These are phyloP conservation scores for Zaprionus camerounensis DNA, from an alignment of 1,140 invertebrate genomes.

Conservation along the genomic window DNA sequence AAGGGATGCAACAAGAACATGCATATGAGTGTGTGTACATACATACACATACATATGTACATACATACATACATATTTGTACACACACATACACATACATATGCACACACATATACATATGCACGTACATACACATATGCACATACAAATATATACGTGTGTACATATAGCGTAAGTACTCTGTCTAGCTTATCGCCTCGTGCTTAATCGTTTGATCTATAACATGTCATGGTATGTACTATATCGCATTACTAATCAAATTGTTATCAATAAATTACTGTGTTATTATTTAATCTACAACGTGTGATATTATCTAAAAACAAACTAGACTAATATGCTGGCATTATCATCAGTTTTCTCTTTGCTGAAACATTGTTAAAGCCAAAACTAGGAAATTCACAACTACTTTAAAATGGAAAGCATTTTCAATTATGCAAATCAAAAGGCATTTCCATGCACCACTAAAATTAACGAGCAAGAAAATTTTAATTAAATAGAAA, in stretches of 20 bases:
- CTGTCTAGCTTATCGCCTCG: neutral
- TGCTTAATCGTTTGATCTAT: neutral
- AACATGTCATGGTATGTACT: neutral
- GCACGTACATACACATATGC: no score
- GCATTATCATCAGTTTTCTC: neutral
- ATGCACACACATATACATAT: no score
- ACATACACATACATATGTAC: no score
- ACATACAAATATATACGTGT: neutral
- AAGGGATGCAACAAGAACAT: neutral
- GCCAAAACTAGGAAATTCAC: neutral
- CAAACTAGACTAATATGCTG: neutral
- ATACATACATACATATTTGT: no score
- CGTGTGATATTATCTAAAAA: neutral
- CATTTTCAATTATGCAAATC: constrained; percentile 72
- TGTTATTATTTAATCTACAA: neutral
- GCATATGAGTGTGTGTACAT: neutral
- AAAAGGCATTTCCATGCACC: constrained; percentile 67
- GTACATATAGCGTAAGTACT: neutral
- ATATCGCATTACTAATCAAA: neutral
- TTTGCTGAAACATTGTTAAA: constrained; percentile 3
- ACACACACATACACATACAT: no score
- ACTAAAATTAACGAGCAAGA: constrained; percentile 68
- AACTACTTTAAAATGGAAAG: constrained; percentile 34
- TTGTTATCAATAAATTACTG: neutral
- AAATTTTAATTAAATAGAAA: constrained; percentile 80